phyloP scores from a whole-genome alignment of 1,140 invertebrate species.

The Pachyrhynchus sulphureomaculatus region DNA sequence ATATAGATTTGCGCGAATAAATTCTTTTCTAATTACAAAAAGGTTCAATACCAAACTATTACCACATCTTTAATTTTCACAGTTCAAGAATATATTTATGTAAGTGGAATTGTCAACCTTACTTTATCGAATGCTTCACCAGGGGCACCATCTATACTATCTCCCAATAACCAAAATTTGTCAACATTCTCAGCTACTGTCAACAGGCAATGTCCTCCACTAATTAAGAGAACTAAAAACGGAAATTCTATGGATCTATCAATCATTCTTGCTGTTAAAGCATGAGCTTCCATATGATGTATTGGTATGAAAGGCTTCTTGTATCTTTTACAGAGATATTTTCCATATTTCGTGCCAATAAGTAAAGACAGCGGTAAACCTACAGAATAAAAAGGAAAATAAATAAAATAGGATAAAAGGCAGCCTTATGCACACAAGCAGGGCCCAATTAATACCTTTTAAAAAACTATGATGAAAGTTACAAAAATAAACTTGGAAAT shows the following conservation, averaged over 20 bases:
- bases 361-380: slow-evolving; percentile 74
- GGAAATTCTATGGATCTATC: slow-evolving; percentile 74
- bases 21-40: too few species aligned
- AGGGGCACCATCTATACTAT: slow-evolving; percentile 80
- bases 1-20: too few species aligned
- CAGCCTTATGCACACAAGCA: neutral
- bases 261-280: slow-evolving; percentile 80
- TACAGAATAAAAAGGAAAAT: slow-evolving; percentile 34
- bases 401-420: neutral
- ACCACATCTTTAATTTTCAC: too few species aligned
- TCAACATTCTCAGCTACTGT: slow-evolving; percentile 74
- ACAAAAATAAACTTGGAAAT: too few species aligned
- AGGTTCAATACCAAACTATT: too few species aligned
- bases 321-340: slow-evolving; percentile 67
- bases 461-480: too few species aligned
- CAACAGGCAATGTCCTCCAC: slow-evolving; percentile 89
- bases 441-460: too few species aligned
- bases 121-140: slow-evolving; percentile 92
- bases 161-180: slow-evolving; percentile 78
- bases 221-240: slow-evolving; percentile 85
- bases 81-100: too few species aligned
- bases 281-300: slow-evolving; percentile 99
- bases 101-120: too few species aligned
- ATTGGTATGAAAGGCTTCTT: slow-evolving; percentile 90
- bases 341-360: slow-evolving; percentile 85